Base-by-base conservation (phyloP, 2,113 vertebrate species). In the Ranitomeya imitator region DNA sequence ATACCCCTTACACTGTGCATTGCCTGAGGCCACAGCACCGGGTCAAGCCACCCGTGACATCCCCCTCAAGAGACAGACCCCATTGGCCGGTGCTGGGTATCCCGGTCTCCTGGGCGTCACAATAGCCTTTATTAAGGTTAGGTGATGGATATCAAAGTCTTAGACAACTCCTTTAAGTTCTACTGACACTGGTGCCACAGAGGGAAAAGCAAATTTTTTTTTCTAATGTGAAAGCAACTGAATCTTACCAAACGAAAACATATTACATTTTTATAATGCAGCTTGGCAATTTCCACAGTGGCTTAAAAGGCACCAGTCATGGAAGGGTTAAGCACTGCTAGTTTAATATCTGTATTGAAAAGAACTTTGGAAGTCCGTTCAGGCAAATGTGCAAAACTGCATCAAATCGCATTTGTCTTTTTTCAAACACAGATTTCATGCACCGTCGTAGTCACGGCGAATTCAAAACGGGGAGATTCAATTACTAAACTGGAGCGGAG, bases 341-440 rank as follows among this genome's bases (percentile, higher is more conserved):
- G 19, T 65, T n/a, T n/a, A 65, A 73, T 73, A 4, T 37, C 3
- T 14, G 26, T 73, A 37, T 73, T 11, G 69, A 7, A 37, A 31
- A 11, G 3, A 6, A 73, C 37, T 51, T 77, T 52, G 18, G 6
- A 21, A 57, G 21, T n/a, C 77, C 5, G 21, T 57, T 59, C 52
- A 26, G 18, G 54, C 55, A 10, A 59, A 80, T 59, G 13, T 16
- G 78, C 52, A 80, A 59, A 80, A 60, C 54, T 80, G 78, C 54
- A 80, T 59, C 55, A 80, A 57, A 80, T 80, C n/a, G 55, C 13
- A 80, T 80, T 80, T 80, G 78, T 59, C 71, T 74, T 19, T 31
- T 80, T 80, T 59, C 21, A 80, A 12, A 79, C 9, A 51, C 54
- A n/a, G 19, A 57, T 79, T 79, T 79, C 54, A 79, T 79, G 77